These are phyloP conservation scores for Alloscopus bannaensis DNA, from an alignment of 2,888 invertebrate species.

Conservation along the genomic window DNA sequence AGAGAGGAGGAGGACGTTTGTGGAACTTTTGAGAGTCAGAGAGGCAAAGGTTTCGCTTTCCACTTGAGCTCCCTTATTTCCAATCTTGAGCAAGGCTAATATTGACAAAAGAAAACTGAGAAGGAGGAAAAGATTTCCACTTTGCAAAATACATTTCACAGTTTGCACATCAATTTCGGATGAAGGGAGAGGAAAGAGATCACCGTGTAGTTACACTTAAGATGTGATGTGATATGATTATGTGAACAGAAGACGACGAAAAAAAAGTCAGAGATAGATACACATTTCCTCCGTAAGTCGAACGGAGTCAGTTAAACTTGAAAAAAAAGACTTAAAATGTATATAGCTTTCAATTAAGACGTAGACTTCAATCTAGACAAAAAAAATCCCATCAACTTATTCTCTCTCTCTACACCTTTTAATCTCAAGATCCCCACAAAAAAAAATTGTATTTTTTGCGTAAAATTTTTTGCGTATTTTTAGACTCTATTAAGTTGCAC, in stretches of 20 bases:
- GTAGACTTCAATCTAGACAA: slow-evolving; percentile 16
- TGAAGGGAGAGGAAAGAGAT: not conserved
- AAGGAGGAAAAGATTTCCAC: slow-evolving; percentile 29
- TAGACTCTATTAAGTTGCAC: too few species aligned
- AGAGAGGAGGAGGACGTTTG: slow-evolving; percentile 10
- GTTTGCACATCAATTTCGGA: slow-evolving; percentile 54
- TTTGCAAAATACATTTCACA: slow-evolving; percentile 54
- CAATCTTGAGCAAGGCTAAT: slow-evolving; percentile 59
- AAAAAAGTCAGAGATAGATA: slow-evolving; percentile 3
- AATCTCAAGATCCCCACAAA: slow-evolving; percentile 4
- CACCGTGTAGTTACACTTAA: slow-evolving; percentile 5
- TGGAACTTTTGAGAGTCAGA: not conserved
- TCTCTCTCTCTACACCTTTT: too few species aligned
- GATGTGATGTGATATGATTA: slow-evolving; percentile 17
- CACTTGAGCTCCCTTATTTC: slow-evolving; percentile 58
- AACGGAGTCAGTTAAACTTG: too few species aligned
- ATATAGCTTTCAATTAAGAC: slow-evolving; percentile 43
- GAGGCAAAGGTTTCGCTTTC: slow-evolving; percentile 30
- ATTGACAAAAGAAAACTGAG: slow-evolving; percentile 45
- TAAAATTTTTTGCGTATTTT: too few species aligned
- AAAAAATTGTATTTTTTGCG: too few species aligned
- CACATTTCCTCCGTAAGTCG: too few species aligned
- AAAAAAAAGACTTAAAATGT: too few species aligned
- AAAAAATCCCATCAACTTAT: not conserved
- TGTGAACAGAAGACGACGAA: not conserved